Evolutionary conservation across 1,140 invertebrate species (phyloP).

Genomic region (Anoplophora glabripennis): DNA sequence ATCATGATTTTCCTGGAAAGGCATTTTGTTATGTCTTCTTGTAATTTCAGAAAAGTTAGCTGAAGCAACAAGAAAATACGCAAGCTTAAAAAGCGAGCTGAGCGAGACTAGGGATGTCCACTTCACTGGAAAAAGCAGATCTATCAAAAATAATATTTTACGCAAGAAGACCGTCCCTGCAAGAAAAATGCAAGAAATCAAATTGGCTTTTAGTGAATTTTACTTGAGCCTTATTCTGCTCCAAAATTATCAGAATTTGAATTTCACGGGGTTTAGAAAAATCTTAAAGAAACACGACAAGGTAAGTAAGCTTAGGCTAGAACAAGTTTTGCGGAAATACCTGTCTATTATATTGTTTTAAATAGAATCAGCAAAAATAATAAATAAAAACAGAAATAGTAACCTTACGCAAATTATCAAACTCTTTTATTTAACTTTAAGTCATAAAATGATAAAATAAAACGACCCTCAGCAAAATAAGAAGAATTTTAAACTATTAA

Average conservation of each 20-base stretch:
- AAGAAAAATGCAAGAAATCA: constrained; percentile 88
- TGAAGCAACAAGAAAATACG: constrained; percentile 93
- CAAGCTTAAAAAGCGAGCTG: constrained; percentile 85
- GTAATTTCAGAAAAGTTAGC: constrained; percentile 91
- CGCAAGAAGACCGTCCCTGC: constrained; percentile 58
- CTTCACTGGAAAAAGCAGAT: constrained; percentile 54
- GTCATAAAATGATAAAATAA: no score
- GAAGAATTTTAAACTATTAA: no score
- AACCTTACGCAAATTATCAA: neutral
- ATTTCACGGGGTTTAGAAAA: constrained; percentile 98
- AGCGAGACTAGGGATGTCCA: constrained; percentile 71
- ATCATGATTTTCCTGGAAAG: no score
- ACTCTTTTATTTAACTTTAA: no score
- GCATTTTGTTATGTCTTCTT: no score
- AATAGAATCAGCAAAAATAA: neutral
- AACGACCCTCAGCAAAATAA: no score
- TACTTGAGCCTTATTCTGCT: constrained; percentile 94
- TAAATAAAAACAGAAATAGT: neutral
- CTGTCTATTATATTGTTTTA: neutral
- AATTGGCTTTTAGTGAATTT: constrained; percentile 98
- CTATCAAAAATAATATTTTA: constrained; percentile 50
- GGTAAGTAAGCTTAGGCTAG: no score
- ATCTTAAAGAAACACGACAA: constrained; percentile 99
- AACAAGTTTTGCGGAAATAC: constrained; percentile 18
- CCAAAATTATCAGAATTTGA: constrained; percentile 91